Evolutionary conservation across 1,140 invertebrate genomes (phyloP), one percentile per base, ranked within the genome.

Genomic region (Octopus sinensis): DNA sequence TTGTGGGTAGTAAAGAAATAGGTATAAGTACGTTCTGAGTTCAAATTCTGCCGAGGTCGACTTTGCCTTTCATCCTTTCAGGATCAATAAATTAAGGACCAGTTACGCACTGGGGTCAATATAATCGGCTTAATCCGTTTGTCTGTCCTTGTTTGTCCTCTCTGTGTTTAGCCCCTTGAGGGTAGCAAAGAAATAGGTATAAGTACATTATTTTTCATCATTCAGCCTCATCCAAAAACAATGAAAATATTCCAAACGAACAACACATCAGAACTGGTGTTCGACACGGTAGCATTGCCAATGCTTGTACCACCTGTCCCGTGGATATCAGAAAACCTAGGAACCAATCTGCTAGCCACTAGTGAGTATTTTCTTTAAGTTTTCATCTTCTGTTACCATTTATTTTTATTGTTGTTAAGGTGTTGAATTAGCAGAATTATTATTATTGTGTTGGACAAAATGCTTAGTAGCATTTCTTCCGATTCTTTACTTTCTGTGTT

Each of bases 211-310:
- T 68, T 68, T 6, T 54, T 53, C 1, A 43, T 80, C 77, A 84
- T 96, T n/a, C 95, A 96, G 91, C 94, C 95, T 43, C 95, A 97
- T 92, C 96, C 95, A 13, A 87, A 93, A 62, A 88, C 97, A 17
- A 89, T 93, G 5, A 93, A 92, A 77, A 87, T 96, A 56, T 94
- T 94, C 86, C 92, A 92, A 53, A 93, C 93, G 43, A 94, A 94
- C 1, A 91, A 93, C 17, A 82, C 84, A 13, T 84, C 86, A 5
- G 81, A 92, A 91, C 91, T 97, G 79, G 93, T 91, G 79, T 96
- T 97, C 91, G 93, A 95, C 62, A 90, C 93, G 0, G 91, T 91
- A 82, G 90, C 95, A 76, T 86, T 96, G 76, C 96, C 96, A 4
- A 95, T 95, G 92, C 43, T 94, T 6, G 93, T 93, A 82, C 96